Evolutionary conservation across 2,888 invertebrate genomes (phyloP), one percentile per base, ranked within the genome.

Genomic region (Campaea margaritaria): DNA sequence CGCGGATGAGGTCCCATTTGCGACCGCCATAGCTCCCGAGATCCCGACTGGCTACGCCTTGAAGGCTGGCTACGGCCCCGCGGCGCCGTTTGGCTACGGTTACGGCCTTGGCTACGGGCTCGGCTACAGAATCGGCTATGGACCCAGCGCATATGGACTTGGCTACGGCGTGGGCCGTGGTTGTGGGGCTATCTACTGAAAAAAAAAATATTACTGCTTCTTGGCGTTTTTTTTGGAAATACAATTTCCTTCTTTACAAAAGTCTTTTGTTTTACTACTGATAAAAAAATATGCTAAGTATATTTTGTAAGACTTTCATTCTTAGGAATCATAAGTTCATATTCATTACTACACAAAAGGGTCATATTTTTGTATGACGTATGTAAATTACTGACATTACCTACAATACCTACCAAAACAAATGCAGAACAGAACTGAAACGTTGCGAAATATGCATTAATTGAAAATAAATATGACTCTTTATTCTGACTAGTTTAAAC

Each of bases 51-150:
- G 41, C 27, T 58, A 21, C 8, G 34, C 34, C 11, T 51, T 49
- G 42, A 57, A 44, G 7, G 41, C 52, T 1, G 62, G 57, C 14
- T 49, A 48, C 8, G 57, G 53, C 4, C 41, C 44, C 2, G 76
- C 47, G 0, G 45, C 52, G 9, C 36, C 21, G 11, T 38, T 41
- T 13, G 42, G 48, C 10, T 21, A 27, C 12, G 48, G 43, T 8
- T 64, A 58, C 39, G 51, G 61, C 11, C 39, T 46, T 10, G 53
- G 49, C 27, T 44, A 46, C 48, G 15, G 50, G 11, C 10, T 51
- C 13, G 28, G 58, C 15, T 46, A 45, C 13, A 54, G 63, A 11
- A 14, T 36, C 8, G 49, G 59, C 9, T 58, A 48, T 14, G 39
- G 39, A 7, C 39, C 41, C 14, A 50, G 49, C 14, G 2, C 14